Evolutionary conservation across 2,113 vertebrate genomes (phyloP).

Genomic region (Lasiurus cinereus): DNA sequence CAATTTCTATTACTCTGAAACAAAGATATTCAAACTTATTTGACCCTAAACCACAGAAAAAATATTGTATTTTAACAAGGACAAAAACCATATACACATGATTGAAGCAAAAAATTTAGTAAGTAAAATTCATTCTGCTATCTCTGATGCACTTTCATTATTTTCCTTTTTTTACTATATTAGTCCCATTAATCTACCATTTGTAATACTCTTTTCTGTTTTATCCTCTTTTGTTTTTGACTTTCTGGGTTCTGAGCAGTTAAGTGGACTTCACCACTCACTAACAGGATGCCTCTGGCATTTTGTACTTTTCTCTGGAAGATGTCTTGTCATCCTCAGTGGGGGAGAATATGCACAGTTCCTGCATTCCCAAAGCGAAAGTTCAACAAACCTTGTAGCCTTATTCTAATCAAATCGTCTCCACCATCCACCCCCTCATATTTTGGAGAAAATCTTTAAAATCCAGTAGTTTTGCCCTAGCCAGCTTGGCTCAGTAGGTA

Average conservation of each 20-base stretch:
- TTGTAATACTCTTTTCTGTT: background rate
- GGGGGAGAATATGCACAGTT: background rate
- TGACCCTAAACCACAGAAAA: background rate
- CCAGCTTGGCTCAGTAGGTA: too few relatives aligned
- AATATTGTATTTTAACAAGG: background rate
- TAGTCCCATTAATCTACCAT: background rate
- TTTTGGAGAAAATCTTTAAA: background rate
- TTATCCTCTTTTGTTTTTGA: background rate
- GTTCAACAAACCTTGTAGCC: rapidly evolving
- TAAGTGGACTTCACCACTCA: background rate
- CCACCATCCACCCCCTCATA: background rate
- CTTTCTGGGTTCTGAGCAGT: background rate
- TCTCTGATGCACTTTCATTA: background rate
- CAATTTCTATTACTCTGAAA: background rate
- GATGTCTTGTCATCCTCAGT: rapidly evolving
- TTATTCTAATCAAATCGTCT: background rate
- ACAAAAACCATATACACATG: background rate
- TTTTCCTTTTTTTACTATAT: background rate
- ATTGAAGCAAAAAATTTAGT: background rate
- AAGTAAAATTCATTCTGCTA: background rate
- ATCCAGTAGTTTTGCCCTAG: background rate
- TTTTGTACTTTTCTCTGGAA: background rate
- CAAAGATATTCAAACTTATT: background rate
- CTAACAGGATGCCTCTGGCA: background rate
- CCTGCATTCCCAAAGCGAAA: background rate